Base-by-base conservation (phyloP, 2,797 vertebrate genomes). In the Caiman crocodilus region DNA sequence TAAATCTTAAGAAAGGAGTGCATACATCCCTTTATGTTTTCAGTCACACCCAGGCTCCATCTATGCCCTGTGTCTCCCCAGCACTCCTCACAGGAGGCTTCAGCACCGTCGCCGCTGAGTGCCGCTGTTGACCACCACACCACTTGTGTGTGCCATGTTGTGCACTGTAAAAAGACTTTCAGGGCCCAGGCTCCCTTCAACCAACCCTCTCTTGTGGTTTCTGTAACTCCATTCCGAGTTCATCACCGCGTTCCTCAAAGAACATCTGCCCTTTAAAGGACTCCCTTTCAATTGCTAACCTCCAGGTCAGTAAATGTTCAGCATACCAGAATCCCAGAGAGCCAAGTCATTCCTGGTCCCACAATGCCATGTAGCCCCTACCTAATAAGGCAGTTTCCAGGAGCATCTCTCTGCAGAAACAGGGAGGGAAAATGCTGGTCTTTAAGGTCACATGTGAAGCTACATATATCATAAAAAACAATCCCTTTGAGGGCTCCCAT, bases 271-370 rank as follows among this genome's bases (percentile, higher is more conserved):
- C 82, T 93, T 92, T 84, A 78, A 82, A 86, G 55, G 7, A 23
- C 80, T 74, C 88, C 84, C 0, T 0, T 93, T 91, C 92, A 85
- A 5, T 91, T 90, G 74, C 58, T 7, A 50, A 50, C 30, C 42
- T 84, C 91, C 92, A 71, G 84, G 90, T 75, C 82, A 42, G 79
- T 90, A 90, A 83, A 76, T 93, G 87, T 78, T 89, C 87, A 85
- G 76, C 77, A 90, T 90, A 94, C 74, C 92, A 91, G 26, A 80
- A 78, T 32, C 25, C 80, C 64, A 63, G 89, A 56, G 55, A 64
- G 82, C 61, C 61, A 69, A 90, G 82, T 50, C 42, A 50, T 50
- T 50, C 42, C 42, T 50, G 42, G 42, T 50, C 42, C 42, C 42
- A 50, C 42, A 57, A 89, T 85, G 74, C 35, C 75, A 76, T 63